Percentiles rank a stretch among this genome's conserved stretches.
These are phyloP conservation scores for Oscheius onirici DNA, from an alignment of 2,888 invertebrate genomes.

Conservation along the genomic window DNA sequence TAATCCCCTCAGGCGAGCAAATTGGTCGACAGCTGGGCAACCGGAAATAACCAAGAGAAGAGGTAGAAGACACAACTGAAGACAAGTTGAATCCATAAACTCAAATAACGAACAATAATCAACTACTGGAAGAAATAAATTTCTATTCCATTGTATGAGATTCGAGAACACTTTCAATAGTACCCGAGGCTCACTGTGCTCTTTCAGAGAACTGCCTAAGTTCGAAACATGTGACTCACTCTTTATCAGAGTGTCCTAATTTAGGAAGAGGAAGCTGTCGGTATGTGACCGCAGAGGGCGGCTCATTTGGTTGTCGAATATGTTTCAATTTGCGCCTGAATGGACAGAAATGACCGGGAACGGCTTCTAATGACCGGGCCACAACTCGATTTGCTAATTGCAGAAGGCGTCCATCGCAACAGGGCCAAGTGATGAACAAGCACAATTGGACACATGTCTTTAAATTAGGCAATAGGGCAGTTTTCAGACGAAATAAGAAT, in stretches of 20 bases:
- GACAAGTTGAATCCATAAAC: neutral
- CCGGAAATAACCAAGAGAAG: slow-evolving; percentile 20
- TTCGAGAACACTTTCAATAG: no score
- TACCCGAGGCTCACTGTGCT: no score
- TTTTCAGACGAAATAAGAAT: no score
- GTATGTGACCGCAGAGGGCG: slow-evolving; percentile 12
- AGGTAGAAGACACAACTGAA: neutral
- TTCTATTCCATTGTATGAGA: no score
- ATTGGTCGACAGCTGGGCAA: slow-evolving; percentile 29
- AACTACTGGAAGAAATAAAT: no score
- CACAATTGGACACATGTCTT: no score
- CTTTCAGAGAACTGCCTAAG: no score
- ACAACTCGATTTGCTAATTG: slow-evolving; percentile 34
- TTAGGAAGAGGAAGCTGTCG: slow-evolving; percentile 13
- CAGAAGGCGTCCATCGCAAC: slow-evolving; percentile 19
- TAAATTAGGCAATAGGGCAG: no score
- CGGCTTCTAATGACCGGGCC: slow-evolving; percentile 34
- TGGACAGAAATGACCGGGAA: slow-evolving; percentile 35
- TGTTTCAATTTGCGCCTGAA: slow-evolving; percentile 36
- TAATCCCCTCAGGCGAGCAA: slow-evolving; percentile 31
- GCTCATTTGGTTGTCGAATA: slow-evolving; percentile 32
- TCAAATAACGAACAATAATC: no score
- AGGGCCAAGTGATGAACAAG: slow-evolving; percentile 21
- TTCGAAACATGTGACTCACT: no score
- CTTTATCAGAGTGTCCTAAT: neutral